Percentiles rank a stretch among this genome's conserved stretches.
Conservation (phyloP, 2,888 invertebrate genomes). For the Agrotis clavis region DNA sequence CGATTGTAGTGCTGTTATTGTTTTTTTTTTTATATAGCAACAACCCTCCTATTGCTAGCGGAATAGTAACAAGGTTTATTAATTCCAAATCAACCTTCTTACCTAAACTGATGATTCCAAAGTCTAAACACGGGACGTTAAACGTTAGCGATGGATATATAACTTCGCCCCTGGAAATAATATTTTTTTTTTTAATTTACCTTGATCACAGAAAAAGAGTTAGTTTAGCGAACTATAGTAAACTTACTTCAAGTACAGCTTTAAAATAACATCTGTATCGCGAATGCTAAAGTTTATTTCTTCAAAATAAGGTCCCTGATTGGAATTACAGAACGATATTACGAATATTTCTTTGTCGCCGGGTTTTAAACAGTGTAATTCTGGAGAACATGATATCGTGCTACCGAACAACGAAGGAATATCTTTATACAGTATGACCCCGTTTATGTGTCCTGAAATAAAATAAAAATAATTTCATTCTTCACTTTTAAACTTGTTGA, state of each 20-base stretch:
- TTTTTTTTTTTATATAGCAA: neutral
- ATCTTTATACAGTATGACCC: slow-evolving; percentile 87
- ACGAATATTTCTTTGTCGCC: slow-evolving; percentile 89
- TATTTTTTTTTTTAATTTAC: no score
- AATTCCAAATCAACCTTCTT: slow-evolving; percentile 33
- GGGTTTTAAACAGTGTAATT: slow-evolving; percentile 84
- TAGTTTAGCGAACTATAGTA: neutral
- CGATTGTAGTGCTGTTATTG: neutral
- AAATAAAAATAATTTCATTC: slow-evolving; percentile 1
- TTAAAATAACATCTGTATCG: slow-evolving; percentile 91
- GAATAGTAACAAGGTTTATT: neutral
- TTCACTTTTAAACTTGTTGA: no score
- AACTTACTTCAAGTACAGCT: slow-evolving; percentile 91
- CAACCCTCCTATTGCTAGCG: neutral
- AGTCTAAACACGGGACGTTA: slow-evolving; percentile 89
- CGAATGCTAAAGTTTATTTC: slow-evolving; percentile 91
- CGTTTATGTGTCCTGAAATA: slow-evolving; percentile 91
- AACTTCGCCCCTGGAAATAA: slow-evolving; percentile 90
- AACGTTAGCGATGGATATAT: slow-evolving; percentile 91
- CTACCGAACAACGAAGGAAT: slow-evolving; percentile 91
- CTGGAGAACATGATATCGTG: slow-evolving; percentile 88
- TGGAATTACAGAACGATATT: slow-evolving; percentile 90
- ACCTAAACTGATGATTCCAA: slow-evolving; percentile 91
- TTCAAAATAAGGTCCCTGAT: slow-evolving; percentile 92
- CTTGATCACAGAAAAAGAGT: neutral